phyloP scores from a whole-genome alignment of 2,888 invertebrate genomes.

The Melangyna quadrimaculata region DNA sequence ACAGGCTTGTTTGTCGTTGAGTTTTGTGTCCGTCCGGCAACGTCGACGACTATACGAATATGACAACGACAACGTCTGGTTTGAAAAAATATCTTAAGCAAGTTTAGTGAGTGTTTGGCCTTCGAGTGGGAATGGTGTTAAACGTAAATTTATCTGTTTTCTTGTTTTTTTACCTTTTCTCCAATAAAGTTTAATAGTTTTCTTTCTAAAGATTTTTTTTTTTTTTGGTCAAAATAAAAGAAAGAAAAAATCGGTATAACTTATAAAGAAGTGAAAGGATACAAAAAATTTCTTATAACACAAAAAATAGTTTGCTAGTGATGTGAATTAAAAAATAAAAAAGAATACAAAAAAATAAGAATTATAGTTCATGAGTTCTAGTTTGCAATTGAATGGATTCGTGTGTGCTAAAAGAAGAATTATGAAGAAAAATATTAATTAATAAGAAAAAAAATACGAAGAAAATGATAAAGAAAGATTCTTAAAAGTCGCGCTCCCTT shows the following conservation, averaged over 20 bases:
- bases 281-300: not conserved
- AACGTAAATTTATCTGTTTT: slow-evolving; percentile 58
- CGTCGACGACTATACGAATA: not conserved
- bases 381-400: slow-evolving; percentile 66
- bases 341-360: not conserved
- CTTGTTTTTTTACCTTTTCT: not conserved
- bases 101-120: slow-evolving; percentile 81
- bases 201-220: slow-evolving; percentile 1
- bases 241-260: slow-evolving; percentile 39
- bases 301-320: slow-evolving; percentile 18
- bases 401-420: slow-evolving; percentile 58
- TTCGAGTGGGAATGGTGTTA: slow-evolving; percentile 80
- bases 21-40: slow-evolving; percentile 27
- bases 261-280: slow-evolving; percentile 52
- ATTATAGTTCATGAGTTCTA: slow-evolving; percentile 46
- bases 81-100: slow-evolving; percentile 77
- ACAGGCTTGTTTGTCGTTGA: slow-evolving; percentile 35
- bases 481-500: slow-evolving; percentile 68
- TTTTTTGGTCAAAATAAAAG: not conserved
- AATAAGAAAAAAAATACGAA: not conserved
- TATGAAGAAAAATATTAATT: slow-evolving; percentile 11
- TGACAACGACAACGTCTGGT: slow-evolving; percentile 62
- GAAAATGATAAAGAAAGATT: slow-evolving; percentile 32
- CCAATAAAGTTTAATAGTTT: slow-evolving; percentile 2
- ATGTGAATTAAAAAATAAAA: slow-evolving; percentile 36